Percentiles rank a stretch among this genome's conserved stretches.
Conservation (phyloP, 2,797 vertebrate genomes). For the Acipenser ruthenus region DNA sequence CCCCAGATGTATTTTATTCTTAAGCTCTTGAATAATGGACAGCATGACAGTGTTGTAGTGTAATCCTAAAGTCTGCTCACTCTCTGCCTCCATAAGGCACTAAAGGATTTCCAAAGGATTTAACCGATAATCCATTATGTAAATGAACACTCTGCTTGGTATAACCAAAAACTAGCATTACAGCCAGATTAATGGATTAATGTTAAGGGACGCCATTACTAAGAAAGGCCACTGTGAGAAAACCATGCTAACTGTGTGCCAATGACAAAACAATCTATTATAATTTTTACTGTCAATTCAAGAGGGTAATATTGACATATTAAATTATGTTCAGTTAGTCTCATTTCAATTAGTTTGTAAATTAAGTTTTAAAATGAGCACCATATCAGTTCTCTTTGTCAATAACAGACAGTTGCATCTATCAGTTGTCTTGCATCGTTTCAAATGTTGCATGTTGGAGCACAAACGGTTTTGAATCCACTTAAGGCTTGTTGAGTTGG, state of each 20-base stretch:
- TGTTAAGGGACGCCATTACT: neutral
- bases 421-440: too few relatives aligned
- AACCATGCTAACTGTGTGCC: neutral
- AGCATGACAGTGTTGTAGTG: constrained; percentile 19
- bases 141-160: neutral
- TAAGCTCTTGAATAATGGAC: neutral
- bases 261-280: neutral
- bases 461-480: too few relatives aligned
- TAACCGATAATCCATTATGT: constrained; percentile 20
- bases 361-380: too few relatives aligned
- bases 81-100: constrained; percentile 41
- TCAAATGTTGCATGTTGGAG: too few relatives aligned
- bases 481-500: too few relatives aligned
- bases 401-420: too few relatives aligned
- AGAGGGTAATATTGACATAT: too few relatives aligned
- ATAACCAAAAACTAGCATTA: neutral
- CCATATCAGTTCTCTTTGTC: too few relatives aligned
- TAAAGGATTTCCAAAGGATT: constrained; percentile 40
- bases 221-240: neutral
- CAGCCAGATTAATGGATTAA: neutral
- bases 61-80: constrained; percentile 19
- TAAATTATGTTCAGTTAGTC: too few relatives aligned
- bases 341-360: too few relatives aligned
- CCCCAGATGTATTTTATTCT: constrained; percentile 7
- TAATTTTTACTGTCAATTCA: too few relatives aligned